Evolutionary conservation across 2,888 invertebrate genomes (phyloP), one percentile per base, ranked within the genome.

Genomic region (Catocala nupta): DNA sequence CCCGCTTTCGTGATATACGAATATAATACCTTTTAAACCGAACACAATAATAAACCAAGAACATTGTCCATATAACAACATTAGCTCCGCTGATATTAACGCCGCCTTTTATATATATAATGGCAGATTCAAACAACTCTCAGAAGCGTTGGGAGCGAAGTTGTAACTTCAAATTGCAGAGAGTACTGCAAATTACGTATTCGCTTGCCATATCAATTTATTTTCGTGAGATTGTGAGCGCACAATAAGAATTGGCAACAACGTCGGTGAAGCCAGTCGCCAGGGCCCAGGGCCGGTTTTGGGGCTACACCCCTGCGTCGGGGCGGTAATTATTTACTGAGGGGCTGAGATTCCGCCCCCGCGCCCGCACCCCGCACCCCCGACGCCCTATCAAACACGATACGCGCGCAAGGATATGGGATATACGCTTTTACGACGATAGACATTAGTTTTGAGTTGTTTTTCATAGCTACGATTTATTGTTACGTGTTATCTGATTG

Each of bases 291-390:
- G 70, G 58, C 78, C 81, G 82, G 73, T 79, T 81, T 78, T 78
- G 80, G 84, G 82, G 85, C 80, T 84, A 83, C 86, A 81, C 90
- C 89, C 89, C 82, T 78, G 81, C 79, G 78, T 73, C 81, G 78
- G 79, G 81, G 85, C 81, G 84, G 90, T 90, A 91, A 92, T 93
- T 92, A 93, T 92, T 92, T 90, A 90, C 90, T 73, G 86, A 90
- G 91, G 92, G 90, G 87, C 82, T 81, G 87, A 82, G 88, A 87
- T 88, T 87, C 84, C 84, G 73, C 82, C 88, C 85, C 81, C 78
- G 75, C 78, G 63, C 71, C 75, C 74, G 71, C 68, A 59, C 50
- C 71, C 73, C 80, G 70, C 68, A 75, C 68, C 77, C 70, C 64
- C 60, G 70, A 70, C 70, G 67, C 68, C 68, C 76, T 71, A 74